These are phyloP conservation scores for Nycticorax nycticorax DNA, from an alignment of 2,113 vertebrate genomes.

Conservation along the genomic window DNA sequence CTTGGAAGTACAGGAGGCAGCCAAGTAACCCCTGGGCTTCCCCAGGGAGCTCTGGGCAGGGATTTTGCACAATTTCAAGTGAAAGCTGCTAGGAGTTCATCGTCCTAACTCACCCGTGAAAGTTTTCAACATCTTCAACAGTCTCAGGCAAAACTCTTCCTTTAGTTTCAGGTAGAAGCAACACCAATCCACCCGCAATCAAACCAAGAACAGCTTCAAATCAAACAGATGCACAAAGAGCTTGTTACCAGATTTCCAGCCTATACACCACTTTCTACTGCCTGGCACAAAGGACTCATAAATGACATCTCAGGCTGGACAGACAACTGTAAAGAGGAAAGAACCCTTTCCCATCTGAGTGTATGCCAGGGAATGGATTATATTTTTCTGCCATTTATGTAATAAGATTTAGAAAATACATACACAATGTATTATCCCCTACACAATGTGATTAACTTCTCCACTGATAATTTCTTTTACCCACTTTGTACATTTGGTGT, in stretches of 20 bases:
- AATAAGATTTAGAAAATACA: background rate
- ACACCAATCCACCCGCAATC: constrained; percentile 80
- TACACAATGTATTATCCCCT: background rate
- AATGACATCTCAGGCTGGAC: background rate
- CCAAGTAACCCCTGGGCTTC: background rate
- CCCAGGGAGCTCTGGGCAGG: background rate
- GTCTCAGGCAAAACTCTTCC: constrained; percentile 85
- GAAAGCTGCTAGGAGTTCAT: background rate
- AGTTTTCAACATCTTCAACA: constrained; percentile 84
- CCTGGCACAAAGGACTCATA: background rate
- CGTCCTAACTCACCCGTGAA: constrained; percentile 67
- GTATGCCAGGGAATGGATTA: background rate
- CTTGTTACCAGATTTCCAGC: background rate
- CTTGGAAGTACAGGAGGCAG: background rate
- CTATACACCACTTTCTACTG: background rate
- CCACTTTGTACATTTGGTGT: background rate
- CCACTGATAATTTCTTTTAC: background rate
- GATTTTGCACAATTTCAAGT: background rate
- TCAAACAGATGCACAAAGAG: background rate
- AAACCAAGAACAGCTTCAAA: constrained; percentile 79
- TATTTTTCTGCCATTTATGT: background rate
- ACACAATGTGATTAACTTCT: background rate
- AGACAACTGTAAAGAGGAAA: background rate
- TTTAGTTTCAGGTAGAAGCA: constrained; percentile 88
- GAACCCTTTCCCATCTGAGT: background rate